Percentiles rank a stretch among this genome's conserved stretches.
Conservation (phyloP, 1,140 invertebrate species). For the Heliconius nattereri region DNA sequence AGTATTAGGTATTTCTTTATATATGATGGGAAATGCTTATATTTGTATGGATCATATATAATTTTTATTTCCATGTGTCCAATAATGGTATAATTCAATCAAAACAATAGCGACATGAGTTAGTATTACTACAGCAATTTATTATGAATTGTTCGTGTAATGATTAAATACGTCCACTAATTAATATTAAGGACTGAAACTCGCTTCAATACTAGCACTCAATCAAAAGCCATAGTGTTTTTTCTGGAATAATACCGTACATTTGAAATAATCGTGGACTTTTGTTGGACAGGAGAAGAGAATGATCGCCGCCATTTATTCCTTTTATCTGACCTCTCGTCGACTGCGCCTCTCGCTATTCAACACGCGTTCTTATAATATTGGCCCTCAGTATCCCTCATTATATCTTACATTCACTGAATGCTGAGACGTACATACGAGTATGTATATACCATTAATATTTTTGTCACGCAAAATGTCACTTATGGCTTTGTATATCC, state of each 20-base stretch:
- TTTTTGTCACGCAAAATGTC: neutral
- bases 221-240: neutral
- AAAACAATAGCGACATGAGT: neutral
- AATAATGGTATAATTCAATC: no score
- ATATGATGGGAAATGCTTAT: neutral
- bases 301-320: neutral
- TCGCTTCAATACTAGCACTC: neutral
- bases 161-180: neutral
- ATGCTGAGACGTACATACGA: neutral
- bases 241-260: neutral
- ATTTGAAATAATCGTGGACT: slow-evolving; percentile 4
- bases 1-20: no score
- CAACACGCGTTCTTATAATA: slow-evolving; percentile 14
- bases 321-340: slow-evolving; percentile 13
- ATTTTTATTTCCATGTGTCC: no score
- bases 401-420: slow-evolving; percentile 5
- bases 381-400: slow-evolving; percentile 10
- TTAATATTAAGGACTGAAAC: neutral
- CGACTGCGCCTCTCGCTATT: slow-evolving; percentile 7
- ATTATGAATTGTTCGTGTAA: neutral
- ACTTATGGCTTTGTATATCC: neutral
- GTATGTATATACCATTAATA: neutral
- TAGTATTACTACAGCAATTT: neutral
- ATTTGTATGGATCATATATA: no score
- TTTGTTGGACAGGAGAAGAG: slow-evolving; percentile 1